A percentile compares a stretch with the other conserved stretches of the same genome.
phyloP scores from a whole-genome alignment of 2,113 vertebrate species.

The Symphodus melops region DNA sequence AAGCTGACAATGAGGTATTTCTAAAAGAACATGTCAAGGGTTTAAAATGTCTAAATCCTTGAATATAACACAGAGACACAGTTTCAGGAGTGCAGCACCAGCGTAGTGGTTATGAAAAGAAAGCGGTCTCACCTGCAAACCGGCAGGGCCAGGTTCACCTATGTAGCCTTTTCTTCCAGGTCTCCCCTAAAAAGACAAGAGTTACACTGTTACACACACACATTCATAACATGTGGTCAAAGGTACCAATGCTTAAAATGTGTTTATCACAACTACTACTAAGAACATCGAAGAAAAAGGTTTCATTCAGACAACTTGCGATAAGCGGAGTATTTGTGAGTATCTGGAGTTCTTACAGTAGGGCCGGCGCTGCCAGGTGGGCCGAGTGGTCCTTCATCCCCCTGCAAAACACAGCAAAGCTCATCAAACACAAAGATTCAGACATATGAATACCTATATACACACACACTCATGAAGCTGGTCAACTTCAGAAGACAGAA shows the following conservation, averaged over 20 bases:
- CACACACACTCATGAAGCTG: too few relatives aligned
- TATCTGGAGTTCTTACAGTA: conserved; percentile 83
- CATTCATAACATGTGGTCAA: conserved; percentile 22
- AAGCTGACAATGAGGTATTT: background rate
- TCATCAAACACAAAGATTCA: conserved; percentile 1
- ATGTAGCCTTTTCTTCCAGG: conserved; percentile 89
- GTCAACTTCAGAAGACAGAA: too few relatives aligned
- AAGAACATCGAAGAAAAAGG: background rate
- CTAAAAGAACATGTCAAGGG: background rate
- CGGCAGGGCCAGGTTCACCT: conserved; percentile 90
- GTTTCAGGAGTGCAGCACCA: background rate
- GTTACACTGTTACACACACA: conserved; percentile 20
- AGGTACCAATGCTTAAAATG: conserved; percentile 1
- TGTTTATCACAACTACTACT: conserved; percentile 29
- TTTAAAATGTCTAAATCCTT: too few relatives aligned
- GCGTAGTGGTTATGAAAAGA: background rate
- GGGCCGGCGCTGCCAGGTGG: conserved; percentile 87
- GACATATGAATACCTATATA: too few relatives aligned
- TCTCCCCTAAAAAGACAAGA: conserved; percentile 85
- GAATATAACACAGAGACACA: background rate
- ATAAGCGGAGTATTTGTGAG: conserved; percentile 5
- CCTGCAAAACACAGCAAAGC: conserved; percentile 82
- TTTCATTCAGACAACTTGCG: conserved; percentile 22
- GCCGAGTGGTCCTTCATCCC: conserved; percentile 92
- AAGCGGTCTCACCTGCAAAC: conserved; percentile 84